phyloP scores from a whole-genome alignment of 2,113 vertebrate genomes.

The Sialia sialis region DNA sequence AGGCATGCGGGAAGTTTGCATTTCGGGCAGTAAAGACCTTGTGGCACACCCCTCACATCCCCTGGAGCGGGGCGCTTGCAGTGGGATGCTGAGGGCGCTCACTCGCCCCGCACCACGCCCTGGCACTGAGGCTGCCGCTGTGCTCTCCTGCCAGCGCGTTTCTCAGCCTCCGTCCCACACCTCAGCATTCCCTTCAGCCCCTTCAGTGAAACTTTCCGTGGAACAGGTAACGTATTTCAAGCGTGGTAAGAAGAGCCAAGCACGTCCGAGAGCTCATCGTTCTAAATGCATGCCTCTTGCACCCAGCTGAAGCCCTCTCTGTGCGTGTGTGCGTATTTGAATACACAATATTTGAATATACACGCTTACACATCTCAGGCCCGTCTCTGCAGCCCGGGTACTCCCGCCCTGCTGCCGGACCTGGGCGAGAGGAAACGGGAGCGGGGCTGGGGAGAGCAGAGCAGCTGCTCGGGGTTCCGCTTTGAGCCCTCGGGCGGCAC shows the following conservation, averaged over 20 bases:
- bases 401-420: not conserved
- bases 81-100: not conserved
- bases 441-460: not conserved
- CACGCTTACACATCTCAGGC: fast-evolving
- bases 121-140: not conserved
- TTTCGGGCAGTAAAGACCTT: fast-evolving
- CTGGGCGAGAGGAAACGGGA: fast-evolving
- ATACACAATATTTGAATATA: fast-evolving
- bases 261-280: not conserved
- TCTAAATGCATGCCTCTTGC: fast-evolving
- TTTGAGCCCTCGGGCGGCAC: fast-evolving
- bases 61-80: too few species aligned
- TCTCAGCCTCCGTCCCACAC: not conserved
- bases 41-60: fast-evolving
- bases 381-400: fast-evolving
- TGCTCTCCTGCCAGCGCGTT: not conserved
- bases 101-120: fast-evolving
- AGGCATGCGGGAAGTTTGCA: not conserved
- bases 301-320: fast-evolving
- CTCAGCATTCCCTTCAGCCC: not conserved
- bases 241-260: fast-evolving
- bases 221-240: not conserved
- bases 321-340: fast-evolving
- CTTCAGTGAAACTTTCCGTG: not conserved
- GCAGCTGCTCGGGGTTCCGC: not conserved